Percentiles rank a stretch among this genome's conserved stretches.
These are phyloP conservation scores for Maniola hyperantus DNA, from an alignment of 2,888 invertebrate species.

Conservation along the genomic window DNA sequence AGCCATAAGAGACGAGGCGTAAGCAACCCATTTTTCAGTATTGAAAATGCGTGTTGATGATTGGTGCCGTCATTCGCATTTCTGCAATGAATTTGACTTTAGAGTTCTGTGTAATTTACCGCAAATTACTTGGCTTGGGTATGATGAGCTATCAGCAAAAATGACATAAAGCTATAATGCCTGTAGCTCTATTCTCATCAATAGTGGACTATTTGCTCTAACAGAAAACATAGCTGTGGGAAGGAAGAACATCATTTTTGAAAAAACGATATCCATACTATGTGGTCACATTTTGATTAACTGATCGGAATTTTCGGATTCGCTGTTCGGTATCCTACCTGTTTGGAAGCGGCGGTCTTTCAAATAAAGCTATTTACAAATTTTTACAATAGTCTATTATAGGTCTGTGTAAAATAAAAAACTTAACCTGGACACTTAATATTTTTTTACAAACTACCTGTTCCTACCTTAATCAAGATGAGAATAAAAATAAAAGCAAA, in stretches of 20 bases:
- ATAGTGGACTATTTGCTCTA: neutral
- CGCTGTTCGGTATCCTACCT: neutral
- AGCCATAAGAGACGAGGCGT: neutral
- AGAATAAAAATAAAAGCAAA: neutral
- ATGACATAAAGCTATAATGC: neutral
- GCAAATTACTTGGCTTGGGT: neutral
- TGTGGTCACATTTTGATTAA: neutral
- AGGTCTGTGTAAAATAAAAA: slow-evolving; percentile 5
- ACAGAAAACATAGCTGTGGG: neutral
- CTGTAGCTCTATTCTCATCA: neutral
- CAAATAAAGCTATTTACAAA: neutral
- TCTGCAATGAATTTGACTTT: neutral
- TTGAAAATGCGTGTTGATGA: neutral
- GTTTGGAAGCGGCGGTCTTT: slow-evolving; percentile 1
- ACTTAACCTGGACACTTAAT: neutral
- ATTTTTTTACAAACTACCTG: slow-evolving; percentile 12
- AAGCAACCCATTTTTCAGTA: neutral
- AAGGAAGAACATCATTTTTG: neutral
- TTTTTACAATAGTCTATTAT: neutral
- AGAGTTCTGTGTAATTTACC: neutral
- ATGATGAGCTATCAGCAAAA: neutral
- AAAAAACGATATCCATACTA: neutral
- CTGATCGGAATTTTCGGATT: neutral
- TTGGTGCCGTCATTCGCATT: too few relatives aligned
- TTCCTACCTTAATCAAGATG: slow-evolving; percentile 7